These are phyloP conservation scores for Heliopora coerulea DNA, from an alignment of 92 coral and sea anemone genomes.

Conservation along the genomic window DNA sequence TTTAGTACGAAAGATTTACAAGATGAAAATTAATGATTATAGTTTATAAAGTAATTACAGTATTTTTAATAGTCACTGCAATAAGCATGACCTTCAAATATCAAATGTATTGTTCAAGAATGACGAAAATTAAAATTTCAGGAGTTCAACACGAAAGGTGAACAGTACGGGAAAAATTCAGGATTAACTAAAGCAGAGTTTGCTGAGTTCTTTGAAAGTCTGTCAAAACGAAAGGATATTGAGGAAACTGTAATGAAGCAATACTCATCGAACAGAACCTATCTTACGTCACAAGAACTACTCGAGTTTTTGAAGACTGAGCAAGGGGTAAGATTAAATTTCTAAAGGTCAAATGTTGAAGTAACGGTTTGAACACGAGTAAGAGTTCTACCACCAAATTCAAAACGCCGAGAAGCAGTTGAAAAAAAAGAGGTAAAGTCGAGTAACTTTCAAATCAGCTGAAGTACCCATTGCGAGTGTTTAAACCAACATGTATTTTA, in stretches of 20 bases:
- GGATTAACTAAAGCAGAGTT: slow-evolving; percentile 82
- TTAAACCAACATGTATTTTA: too few species aligned
- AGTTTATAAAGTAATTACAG: too few species aligned
- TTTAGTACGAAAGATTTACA: too few species aligned
- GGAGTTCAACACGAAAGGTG: slow-evolving; percentile 86
- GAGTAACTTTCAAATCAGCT: too few species aligned
- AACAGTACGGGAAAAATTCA: slow-evolving; percentile 42
- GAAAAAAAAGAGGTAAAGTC: too few species aligned
- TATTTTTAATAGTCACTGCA: not conserved
- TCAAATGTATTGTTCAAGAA: not conserved
- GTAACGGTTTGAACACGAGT: too few species aligned
- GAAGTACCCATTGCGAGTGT: too few species aligned
- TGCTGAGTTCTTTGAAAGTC: slow-evolving; percentile 76
- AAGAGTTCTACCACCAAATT: too few species aligned
- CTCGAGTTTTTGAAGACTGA: slow-evolving; percentile 55
- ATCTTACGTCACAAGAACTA: slow-evolving; percentile 66
- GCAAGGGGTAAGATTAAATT: slow-evolving; percentile 65
- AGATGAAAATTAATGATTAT: too few species aligned
- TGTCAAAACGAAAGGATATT: slow-evolving; percentile 77
- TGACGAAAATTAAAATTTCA: slow-evolving; percentile 9
- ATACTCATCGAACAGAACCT: slow-evolving; percentile 60
- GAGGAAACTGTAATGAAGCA: slow-evolving; percentile 57
- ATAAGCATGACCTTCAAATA: not conserved
- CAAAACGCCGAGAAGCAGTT: too few species aligned
- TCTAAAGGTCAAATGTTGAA: too few species aligned